Base-by-base conservation (phyloP, 2,113 vertebrate genomes). In the Morphnarchus princeps region DNA sequence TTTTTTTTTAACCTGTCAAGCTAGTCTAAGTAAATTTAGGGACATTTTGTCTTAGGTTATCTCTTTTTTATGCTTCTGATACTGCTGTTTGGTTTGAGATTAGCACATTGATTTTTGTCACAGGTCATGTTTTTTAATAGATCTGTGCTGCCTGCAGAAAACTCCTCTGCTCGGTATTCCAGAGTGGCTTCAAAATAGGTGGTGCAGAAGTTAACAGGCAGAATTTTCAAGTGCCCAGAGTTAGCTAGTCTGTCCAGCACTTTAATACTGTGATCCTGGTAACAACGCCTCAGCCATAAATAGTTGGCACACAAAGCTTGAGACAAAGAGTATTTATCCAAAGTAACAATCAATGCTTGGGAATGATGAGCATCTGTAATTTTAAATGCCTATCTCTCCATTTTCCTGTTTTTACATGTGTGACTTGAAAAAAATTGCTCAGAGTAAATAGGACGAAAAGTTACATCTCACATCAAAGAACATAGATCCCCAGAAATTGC, bases 51-150 rank as follows among this genome's bases (percentile, higher is more conserved):
- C 70, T 96, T 91, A 92, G 71, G 86, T 96, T 98, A 95, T 98
- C 95, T 97, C 73, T 93, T 93, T 97, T 97, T 95, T 96, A 87
- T 97, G 92, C 87, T 97, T 97, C 96, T 97, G 97, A 98, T 98
- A 98, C 95, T 83, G 87, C 93, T 98, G 96, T 97, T 98, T 98
- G 96, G 80, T 91, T 98, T 98, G 94, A 98, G 97, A 98, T 98
- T 97, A 98, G 91, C 89, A 89, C 97, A 98, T 97, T 97, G 98
- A 98, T 98, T 98, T 98, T 98, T 98, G 98, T 98, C 96, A 96
- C 95, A 98, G 96, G 97, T 98, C 97, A 96, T 98, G 98, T 96
- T 98, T 98, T 98, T 98, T 96, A 96, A 97, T 98, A 98, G 95
- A 96, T 97, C 78, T 95, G 67, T 94, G 91, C 94, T 97, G 96